Conservation (phyloP, 2,113 vertebrate genomes). For the Megaleporinus macrocephalus region DNA sequence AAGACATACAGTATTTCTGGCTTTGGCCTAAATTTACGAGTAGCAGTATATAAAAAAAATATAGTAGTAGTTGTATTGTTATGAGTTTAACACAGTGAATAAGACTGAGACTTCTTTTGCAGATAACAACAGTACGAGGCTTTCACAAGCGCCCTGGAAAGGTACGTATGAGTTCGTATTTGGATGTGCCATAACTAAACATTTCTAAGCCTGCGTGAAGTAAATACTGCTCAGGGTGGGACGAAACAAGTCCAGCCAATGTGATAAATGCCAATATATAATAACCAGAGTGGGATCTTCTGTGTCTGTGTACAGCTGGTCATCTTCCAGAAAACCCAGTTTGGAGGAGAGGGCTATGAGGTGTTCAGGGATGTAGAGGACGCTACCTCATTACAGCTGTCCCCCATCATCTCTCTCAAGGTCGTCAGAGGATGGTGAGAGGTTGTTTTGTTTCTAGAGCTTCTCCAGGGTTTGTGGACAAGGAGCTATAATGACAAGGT, state of each 20-base stretch:
- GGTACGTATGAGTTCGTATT: conserved; percentile 21
- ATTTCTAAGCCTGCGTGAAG: too few relatives aligned
- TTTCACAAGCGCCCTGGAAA: conserved; percentile 58
- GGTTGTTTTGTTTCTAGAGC: neutral
- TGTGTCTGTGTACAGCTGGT: conserved; percentile 78
- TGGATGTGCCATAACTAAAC: neutral
- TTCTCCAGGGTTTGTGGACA: too few relatives aligned
- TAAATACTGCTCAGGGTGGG: too few relatives aligned
- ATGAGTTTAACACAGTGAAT: neutral
- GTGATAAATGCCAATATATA: too few relatives aligned
- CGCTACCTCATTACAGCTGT: conserved; percentile 83
- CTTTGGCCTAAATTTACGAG: neutral
- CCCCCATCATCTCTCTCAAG: conserved; percentile 84
- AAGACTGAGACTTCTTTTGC: conserved; percentile 1
- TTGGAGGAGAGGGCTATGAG: conserved; percentile 78
- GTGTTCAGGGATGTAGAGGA: conserved; percentile 83
- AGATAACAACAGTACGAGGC: conserved; percentile 47
- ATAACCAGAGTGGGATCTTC: neutral
- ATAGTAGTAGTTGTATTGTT: neutral
- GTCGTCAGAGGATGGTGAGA: conserved; percentile 93
- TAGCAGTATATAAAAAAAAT: neutral
- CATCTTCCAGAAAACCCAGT: conserved; percentile 78
- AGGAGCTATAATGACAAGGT: too few relatives aligned
- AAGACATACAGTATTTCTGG: too few relatives aligned
- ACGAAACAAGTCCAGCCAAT: too few relatives aligned